Evolutionary conservation across 2,113 vertebrate genomes (phyloP).

Genomic region (Grammatotria lemairii): DNA sequence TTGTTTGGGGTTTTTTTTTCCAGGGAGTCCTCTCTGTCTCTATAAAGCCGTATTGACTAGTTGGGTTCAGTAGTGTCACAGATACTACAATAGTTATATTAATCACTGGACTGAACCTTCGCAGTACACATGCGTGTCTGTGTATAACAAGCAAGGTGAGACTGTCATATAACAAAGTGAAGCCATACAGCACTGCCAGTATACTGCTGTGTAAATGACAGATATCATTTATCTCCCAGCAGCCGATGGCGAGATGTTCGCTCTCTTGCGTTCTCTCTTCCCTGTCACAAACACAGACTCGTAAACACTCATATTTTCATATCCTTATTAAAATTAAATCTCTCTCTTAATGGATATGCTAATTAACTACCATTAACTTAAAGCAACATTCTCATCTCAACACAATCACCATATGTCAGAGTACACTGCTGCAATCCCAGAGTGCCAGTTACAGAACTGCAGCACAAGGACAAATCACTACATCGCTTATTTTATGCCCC

Average conservation of each 20-base stretch:
- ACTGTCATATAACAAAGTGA: conserved; percentile 10
- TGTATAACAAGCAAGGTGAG: conserved; percentile 15
- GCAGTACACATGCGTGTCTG: background rate
- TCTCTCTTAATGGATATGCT: background rate
- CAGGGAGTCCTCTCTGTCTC: background rate
- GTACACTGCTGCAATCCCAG: background rate
- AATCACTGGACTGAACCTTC: background rate
- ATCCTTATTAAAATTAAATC: background rate
- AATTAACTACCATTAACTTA: conserved; percentile 1
- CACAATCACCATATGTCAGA: background rate
- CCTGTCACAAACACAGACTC: background rate
- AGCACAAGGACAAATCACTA: background rate
- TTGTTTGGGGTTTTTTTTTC: fast-evolving
- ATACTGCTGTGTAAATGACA: conserved; percentile 14
- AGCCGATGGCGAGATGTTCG: background rate
- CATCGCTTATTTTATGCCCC: background rate
- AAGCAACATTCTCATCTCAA: background rate
- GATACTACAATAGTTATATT: background rate
- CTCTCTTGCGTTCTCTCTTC: background rate
- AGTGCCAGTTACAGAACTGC: background rate
- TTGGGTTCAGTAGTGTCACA: background rate
- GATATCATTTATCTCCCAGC: conserved; percentile 18
- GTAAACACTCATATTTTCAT: background rate
- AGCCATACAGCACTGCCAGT: conserved; percentile 7
- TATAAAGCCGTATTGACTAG: background rate